These are phyloP conservation scores for Clostera curtula DNA, from an alignment of 2,888 invertebrate genomes.

Conservation along the genomic window DNA sequence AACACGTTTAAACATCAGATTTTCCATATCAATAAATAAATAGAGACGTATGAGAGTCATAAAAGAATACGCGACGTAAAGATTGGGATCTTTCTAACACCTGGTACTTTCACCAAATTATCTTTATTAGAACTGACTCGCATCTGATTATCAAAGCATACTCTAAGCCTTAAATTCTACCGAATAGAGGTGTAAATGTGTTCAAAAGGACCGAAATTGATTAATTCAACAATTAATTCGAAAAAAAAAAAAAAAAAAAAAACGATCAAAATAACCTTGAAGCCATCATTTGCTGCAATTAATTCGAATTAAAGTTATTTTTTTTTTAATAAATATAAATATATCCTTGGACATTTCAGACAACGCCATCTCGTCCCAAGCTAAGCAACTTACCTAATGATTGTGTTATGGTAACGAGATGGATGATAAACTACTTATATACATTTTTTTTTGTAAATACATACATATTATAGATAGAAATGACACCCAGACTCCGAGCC, in stretches of 20 bases:
- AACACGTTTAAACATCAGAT: background rate
- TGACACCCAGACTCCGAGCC: no score
- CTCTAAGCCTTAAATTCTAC: conserved; percentile 12
- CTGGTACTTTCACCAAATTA: conserved; percentile 15
- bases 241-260: conserved; percentile 21
- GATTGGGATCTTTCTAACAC: conserved; percentile 14
- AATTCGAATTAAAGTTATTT: no score
- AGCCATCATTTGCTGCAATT: conserved; percentile 19
- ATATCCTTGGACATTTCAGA: no score
- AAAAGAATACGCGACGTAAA: conserved; percentile 16
- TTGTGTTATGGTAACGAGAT: no score
- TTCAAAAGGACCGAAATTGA: conserved; percentile 23
- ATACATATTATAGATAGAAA: no score
- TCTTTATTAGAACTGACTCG: conserved; percentile 7
- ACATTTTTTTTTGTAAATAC: no score
- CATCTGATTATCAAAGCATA: conserved; percentile 6
- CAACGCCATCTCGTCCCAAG: no score
- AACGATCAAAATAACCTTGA: conserved; percentile 12
- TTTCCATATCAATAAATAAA: background rate
- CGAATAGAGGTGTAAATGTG: conserved; percentile 12
- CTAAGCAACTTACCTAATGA: conserved; percentile 19
- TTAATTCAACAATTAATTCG: conserved; percentile 21
- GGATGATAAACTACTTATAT: no score
- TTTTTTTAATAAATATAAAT: no score
- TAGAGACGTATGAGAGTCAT: background rate